Base-by-base conservation (phyloP, 1,140 invertebrate genomes). In the Trichogramma pretiosum region DNA sequence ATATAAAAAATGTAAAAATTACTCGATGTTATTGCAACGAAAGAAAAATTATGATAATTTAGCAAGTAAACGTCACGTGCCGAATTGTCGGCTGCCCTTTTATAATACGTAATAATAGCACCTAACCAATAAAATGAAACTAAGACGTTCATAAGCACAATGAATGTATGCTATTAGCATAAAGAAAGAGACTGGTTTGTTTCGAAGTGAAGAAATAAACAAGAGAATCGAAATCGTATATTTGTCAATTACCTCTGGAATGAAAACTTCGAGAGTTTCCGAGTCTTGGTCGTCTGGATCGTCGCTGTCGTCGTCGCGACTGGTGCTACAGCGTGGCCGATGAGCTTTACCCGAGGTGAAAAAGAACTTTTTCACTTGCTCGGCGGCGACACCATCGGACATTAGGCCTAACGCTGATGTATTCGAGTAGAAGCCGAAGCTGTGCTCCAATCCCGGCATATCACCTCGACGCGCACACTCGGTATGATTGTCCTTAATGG, bases 281-380 rank as follows among this genome's bases (percentile, higher is more conserved):
- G 75, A 33, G 14, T 55, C 53, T 11, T 59, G 55, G 65, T 51
- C 72, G 71, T 57, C 74, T 21, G 72, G 73, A 63, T 75, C 77
- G 10, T 56, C 48, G 2, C 44, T 30, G n/a, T 9, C 13, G 41
- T 7, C 22, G n/a, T 9, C 13, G 41, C 7, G 16, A 18, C 2
- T 40, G 24, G 5, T 5, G 1, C 22, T 28, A 16, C 5, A 19
- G 17, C 13, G 5, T 7, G 28, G 24, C n/a, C n/a, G n/a, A n/a
- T n/a, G n/a, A 1, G 37, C 65, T 58, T 73, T 75, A 59, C 78
- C 79, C 22, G 82, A 82, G 35, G 78, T 80, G 69, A 88, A 88
- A 55, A 85, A 76, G 70, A 87, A 87, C 63, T 84, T 86, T 73
- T 86, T 85, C 61, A 87, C 78, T 72, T 83, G 81, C 64, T 85